Percentiles rank a stretch among this genome's conserved stretches.
These are phyloP conservation scores for Epistrophe grossulariae DNA, from an alignment of 2,888 invertebrate genomes.

Conservation along the genomic window DNA sequence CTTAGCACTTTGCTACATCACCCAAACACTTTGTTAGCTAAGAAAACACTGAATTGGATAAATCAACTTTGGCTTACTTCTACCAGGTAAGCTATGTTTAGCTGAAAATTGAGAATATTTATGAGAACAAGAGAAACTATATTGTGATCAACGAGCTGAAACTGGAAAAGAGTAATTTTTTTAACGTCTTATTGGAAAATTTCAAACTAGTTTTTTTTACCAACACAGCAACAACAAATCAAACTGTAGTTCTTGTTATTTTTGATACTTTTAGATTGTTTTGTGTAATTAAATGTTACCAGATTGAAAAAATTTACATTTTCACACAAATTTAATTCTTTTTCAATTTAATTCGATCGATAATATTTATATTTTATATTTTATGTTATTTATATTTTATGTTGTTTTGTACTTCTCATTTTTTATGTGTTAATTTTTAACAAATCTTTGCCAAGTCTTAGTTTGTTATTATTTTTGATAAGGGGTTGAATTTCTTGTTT, in stretches of 20 bases:
- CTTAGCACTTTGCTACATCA: constrained; percentile 44
- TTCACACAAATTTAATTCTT: neutral
- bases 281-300: constrained; percentile 15
- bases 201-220: constrained; percentile 58
- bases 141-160: constrained; percentile 56
- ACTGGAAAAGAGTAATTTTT: constrained; percentile 63
- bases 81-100: neutral
- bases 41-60: constrained; percentile 65
- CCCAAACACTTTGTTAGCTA: constrained; percentile 62
- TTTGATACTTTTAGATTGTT: neutral
- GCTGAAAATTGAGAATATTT: neutral
- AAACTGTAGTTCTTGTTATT: neutral
- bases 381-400: no score
- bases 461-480: no score
- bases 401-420: no score
- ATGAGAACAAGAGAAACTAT: constrained; percentile 49
- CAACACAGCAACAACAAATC: neutral
- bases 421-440: no score
- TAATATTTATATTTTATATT: neutral
- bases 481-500: no score
- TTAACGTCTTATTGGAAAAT: constrained; percentile 69
- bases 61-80: constrained; percentile 29
- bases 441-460: no score
- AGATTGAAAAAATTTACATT: no score
- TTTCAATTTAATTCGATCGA: neutral